phyloP scores from a whole-genome alignment of 1,140 invertebrate genomes.

The Scaptodrosophila lebanonensis region DNA sequence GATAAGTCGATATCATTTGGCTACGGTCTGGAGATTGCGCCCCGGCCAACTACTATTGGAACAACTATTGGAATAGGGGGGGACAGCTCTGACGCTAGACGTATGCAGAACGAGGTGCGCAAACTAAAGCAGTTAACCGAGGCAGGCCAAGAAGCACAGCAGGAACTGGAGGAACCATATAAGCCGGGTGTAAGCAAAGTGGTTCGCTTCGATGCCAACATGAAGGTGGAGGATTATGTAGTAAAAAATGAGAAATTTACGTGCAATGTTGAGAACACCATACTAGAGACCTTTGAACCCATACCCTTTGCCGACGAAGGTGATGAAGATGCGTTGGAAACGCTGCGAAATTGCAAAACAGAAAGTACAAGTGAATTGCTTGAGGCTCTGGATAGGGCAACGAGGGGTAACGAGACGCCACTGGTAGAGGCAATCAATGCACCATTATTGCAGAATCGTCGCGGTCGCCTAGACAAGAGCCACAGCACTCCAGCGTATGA shows the following conservation, averaged over 20 bases:
- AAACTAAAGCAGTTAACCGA: conserved; percentile 61
- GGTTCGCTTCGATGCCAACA: conserved; percentile 71
- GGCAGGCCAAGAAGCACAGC: conserved; percentile 40
- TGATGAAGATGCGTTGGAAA: conserved; percentile 62
- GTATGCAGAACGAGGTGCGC: conserved; percentile 37
- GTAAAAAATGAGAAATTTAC: conserved; percentile 70
- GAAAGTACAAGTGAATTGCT: conserved; percentile 50
- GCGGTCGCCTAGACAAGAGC: conserved; percentile 84
- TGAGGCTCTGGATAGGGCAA: conserved; percentile 49
- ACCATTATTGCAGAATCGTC: conserved; percentile 60
- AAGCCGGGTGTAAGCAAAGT: conserved; percentile 75
- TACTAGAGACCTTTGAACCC: conserved; percentile 73
- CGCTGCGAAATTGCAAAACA: conserved; percentile 49
- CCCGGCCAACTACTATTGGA: conserved; percentile 83
- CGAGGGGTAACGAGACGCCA: conserved; percentile 36
- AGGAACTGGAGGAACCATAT: conserved; percentile 48
- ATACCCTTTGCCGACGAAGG: conserved; percentile 75
- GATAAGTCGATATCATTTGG: conserved; percentile 85
- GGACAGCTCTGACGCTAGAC: conserved; percentile 40
- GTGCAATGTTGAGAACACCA: conserved; percentile 76
- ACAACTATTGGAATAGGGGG: conserved; percentile 80
- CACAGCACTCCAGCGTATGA: conserved; percentile 87
- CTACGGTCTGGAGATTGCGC: conserved; percentile 82
- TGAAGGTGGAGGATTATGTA: conserved; percentile 71
- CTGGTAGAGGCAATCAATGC: conserved; percentile 73